A percentile compares a stretch with the other conserved stretches of the same genome.
Evolutionary conservation across 2,888 invertebrate genomes (phyloP).

Genomic region (Rotaria sp.): DNA sequence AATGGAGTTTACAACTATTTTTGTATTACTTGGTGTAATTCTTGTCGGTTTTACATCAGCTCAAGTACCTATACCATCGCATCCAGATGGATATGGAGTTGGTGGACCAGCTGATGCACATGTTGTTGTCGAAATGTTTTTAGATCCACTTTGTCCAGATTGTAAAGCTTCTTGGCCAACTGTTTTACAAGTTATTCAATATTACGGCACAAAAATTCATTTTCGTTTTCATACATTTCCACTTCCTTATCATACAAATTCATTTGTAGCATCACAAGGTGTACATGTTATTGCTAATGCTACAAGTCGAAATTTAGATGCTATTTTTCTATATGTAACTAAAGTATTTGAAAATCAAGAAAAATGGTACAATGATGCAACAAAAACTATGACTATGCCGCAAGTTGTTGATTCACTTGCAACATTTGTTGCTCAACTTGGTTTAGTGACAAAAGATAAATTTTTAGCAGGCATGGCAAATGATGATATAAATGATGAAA

Average conservation of each 20-base stretch:
- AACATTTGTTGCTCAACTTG: not conserved
- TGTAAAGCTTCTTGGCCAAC: conserved; percentile 45
- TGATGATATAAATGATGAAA: conserved; percentile 42
- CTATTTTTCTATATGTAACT: conserved; percentile 43
- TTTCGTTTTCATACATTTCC: conserved; percentile 47
- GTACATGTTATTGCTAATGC: conserved; percentile 42
- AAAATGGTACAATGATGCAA: conserved; percentile 42
- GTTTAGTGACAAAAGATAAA: not conserved
- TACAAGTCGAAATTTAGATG: conserved; percentile 35
- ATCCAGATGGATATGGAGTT: conserved; percentile 45
- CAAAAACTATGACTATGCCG: conserved; percentile 42
- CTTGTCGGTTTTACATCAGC: not conserved
- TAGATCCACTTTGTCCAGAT: conserved; percentile 48
- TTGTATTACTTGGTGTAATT: not conserved
- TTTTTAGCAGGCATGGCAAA: not conserved
- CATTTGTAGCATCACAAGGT: conserved; percentile 46
- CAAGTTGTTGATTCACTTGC: conserved; percentile 41
- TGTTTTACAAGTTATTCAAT: conserved; percentile 44
- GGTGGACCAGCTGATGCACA: conserved; percentile 43
- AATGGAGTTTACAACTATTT: not conserved
- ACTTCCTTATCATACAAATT: conserved; percentile 48
- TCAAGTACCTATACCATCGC: conserved; percentile 45
- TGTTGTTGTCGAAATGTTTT: conserved; percentile 46
- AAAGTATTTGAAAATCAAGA: conserved; percentile 43
- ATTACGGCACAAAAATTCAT: conserved; percentile 45